Evolutionary conservation across 2,113 vertebrate genomes (phyloP).

Genomic region (Bostrychus sinensis): DNA sequence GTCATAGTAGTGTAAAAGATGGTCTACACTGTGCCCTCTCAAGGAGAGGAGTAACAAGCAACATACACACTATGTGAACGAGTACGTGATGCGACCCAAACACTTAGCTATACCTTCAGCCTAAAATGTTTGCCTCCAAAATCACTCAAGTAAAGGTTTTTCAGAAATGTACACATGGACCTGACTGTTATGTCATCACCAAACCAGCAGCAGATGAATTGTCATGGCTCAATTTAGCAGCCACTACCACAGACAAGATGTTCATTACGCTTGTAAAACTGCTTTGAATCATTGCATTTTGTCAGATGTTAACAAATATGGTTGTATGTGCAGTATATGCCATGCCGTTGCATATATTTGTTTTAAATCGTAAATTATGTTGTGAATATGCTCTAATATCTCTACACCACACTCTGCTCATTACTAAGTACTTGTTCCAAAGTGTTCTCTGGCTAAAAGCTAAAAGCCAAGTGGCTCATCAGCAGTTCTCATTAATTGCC

Average conservation of each 20-base stretch:
- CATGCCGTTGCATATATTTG: background rate
- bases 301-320: background rate
- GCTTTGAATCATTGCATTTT: background rate
- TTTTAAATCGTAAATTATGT: conserved; percentile 29
- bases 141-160: too few species aligned
- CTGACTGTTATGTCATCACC: conserved; percentile 7
- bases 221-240: conserved; percentile 10
- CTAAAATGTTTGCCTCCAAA: too few species aligned
- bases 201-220: conserved; percentile 7
- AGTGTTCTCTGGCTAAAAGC: conserved; percentile 57
- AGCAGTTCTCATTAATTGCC: conserved; percentile 49
- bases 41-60: too few species aligned
- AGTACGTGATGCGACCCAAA: too few species aligned
- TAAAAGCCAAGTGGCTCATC: conserved; percentile 64
- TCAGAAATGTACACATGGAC: background rate
- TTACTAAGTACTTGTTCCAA: conserved; percentile 53
- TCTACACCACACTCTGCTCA: conserved; percentile 53
- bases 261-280: conserved; percentile 6
- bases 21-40: too few species aligned
- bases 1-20: too few species aligned
- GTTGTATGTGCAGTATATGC: background rate
- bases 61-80: too few species aligned
- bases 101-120: too few species aligned
- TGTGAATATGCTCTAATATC: conserved; percentile 37
- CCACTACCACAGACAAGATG: conserved; percentile 9